Evolutionary conservation across 2,888 invertebrate genomes (phyloP), one percentile per base, ranked within the genome.

Genomic region (Minunthozetes semirufus): DNA sequence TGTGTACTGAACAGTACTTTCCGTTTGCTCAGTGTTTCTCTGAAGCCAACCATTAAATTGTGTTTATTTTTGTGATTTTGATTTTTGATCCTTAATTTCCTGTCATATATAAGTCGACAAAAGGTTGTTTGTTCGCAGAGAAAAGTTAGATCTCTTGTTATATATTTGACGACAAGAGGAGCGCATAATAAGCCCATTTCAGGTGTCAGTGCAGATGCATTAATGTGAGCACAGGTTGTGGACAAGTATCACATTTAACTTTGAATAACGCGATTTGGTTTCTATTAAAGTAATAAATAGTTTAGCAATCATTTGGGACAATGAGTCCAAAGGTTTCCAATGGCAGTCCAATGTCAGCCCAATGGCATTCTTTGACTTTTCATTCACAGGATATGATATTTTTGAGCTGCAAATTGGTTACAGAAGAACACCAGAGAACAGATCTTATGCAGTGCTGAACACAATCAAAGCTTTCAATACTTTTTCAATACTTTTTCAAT

Each of bases 241-340:
- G 9, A 56, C 22, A 25, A 13, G 22, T 19, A 22, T 25, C 25
- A 56, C 25, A 22, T 19, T 19, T 50, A 22, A 25, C 56, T 22
- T n/a, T 11, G 56, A 22, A 56, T 56, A 56, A 25, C 56, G 17
- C 56, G 22, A 56, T 56, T 56, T 46, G 22, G 38, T 19, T 42
- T 15, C 68, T 68, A 68, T 68, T 42, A 29, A 68, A 42, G 42
- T 68, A 38, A 68, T 42, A 68, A 68, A 68, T 68, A 68, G 42
- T 68, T 68, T 68, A 46, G 68, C 42, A 68, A 68, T 68, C 68
- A 68, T 68, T 68, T 68, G 68, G n/a, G 42, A 68, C 68, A 68
- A 68, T 68, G 68, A 68, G 68, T 6, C 22, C 38, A 38, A 66
- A 33, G 66, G 38, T 38, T n/a, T 66, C 38, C 6, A 66, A 38